phyloP scores from a whole-genome alignment of 2,888 invertebrate species.

The Mesorhabditis spiculigera region DNA sequence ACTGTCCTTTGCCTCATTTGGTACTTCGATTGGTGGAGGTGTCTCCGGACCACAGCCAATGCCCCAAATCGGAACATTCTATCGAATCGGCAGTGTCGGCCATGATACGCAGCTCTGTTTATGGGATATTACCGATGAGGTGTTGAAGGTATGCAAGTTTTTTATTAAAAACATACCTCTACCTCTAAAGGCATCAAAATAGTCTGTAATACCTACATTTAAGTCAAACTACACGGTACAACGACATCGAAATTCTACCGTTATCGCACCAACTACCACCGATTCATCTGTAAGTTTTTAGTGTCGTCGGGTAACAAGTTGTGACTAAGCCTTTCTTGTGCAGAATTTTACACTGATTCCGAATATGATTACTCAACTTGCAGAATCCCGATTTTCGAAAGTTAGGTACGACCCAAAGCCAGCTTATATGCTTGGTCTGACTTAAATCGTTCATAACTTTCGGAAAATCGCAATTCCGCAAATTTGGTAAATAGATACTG shows the following conservation, averaged over 20 bases:
- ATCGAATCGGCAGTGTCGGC: slow-evolving; percentile 64
- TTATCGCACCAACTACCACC: slow-evolving; percentile 22
- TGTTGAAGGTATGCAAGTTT: slow-evolving; percentile 63
- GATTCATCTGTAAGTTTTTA: too few species aligned
- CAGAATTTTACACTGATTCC: too few species aligned
- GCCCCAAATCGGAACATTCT: slow-evolving; percentile 28
- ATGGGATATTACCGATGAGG: slow-evolving; percentile 94
- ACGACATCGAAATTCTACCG: slow-evolving; percentile 42
- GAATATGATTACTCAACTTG: too few species aligned
- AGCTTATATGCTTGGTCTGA: too few species aligned
- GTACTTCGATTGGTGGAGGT: slow-evolving; percentile 21
- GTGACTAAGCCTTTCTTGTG: too few species aligned
- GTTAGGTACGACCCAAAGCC: too few species aligned
- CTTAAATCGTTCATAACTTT: too few species aligned
- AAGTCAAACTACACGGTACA: slow-evolving; percentile 16
- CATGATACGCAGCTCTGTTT: slow-evolving; percentile 96
- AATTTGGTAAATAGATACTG: too few species aligned
- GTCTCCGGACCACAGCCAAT: neutral
- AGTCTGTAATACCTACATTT: neutral
- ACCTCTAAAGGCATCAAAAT: neutral
- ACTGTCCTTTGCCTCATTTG: slow-evolving; percentile 29
- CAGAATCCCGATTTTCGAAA: too few species aligned
- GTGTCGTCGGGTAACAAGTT: too few species aligned
- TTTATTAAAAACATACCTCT: neutral
- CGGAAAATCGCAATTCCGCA: too few species aligned